These are phyloP conservation scores for Sinohyriopsis cumingii DNA, from an alignment of 2,888 invertebrate genomes.

Conservation along the genomic window DNA sequence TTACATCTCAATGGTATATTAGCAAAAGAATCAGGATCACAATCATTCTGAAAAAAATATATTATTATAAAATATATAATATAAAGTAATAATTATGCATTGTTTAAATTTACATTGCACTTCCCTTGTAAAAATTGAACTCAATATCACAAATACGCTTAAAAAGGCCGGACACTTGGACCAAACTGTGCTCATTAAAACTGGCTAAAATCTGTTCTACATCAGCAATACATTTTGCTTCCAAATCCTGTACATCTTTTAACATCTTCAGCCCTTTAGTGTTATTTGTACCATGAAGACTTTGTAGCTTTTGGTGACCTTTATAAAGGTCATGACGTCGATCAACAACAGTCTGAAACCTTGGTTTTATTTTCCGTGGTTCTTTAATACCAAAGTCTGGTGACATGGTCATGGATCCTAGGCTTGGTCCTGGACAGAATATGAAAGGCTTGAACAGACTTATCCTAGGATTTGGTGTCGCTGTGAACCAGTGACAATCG, in stretches of 20 bases:
- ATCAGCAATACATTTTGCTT: conserved; percentile 70
- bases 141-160: conserved; percentile 71
- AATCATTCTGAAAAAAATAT: no score
- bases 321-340: conserved; percentile 78
- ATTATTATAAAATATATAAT: no score
- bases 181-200: conserved; percentile 60
- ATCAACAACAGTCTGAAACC: conserved; percentile 69
- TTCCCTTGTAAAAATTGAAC: conserved; percentile 73
- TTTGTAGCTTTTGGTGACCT: conserved; percentile 76
- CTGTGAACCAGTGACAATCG: conserved; percentile 85
- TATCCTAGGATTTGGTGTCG: conserved; percentile 83
- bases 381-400: conserved; percentile 70
- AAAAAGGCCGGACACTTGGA: conserved; percentile 70
- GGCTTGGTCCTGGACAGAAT: conserved; percentile 66
- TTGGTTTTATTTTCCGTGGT: conserved; percentile 65
- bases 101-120: not conserved
- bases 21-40: no score
- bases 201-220: conserved; percentile 66
- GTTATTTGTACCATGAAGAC: conserved; percentile 38
- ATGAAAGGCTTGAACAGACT: conserved; percentile 87
- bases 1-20: no score
- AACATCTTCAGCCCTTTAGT: conserved; percentile 57
- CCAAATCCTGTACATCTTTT: conserved; percentile 71
- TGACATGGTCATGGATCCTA: conserved; percentile 75
- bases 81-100: not conserved